Evolutionary conservation across 1,140 invertebrate species (phyloP), one percentile per base, ranked within the genome.

Genomic region (Pseudomyrmex pallidus): DNA sequence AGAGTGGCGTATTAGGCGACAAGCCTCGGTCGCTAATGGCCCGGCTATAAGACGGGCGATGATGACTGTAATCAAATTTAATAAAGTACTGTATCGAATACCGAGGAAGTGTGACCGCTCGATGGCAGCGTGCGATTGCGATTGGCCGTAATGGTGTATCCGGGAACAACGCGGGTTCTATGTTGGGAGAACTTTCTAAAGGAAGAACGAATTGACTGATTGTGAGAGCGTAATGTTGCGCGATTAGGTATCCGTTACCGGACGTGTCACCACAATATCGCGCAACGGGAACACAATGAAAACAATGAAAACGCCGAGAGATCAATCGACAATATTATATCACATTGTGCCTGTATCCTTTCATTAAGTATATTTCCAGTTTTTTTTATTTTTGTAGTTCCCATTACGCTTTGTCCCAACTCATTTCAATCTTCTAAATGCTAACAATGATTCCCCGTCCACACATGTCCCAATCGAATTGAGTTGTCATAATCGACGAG

Each of bases 1-100:
- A 20, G 48, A 80, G 66, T 59, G 66, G 54, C 66, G 17, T 70
- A 80, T 80, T 80, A 80, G 66, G 76, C 44, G 76, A 80, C 76
- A 80, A 48, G 76, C 76, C 76, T 46, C 76, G 54, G 35, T 66
- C 76, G 66, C 76, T 80, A 80, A 80, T 72, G 76, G 76, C 56
- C 66, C 54, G 67, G 15, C 66, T 80, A 72, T 80, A 72, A 80
- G 66, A 80, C 66, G 66, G 35, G 66, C 76, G 66, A 80, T 61
- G 76, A 80, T 80, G 76, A 80, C 76, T 57, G 66, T 80, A 80
- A 80, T 80, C 76, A 80, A 80, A 80, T 80, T 80, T 80, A 80
- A 80, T 80, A 72, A 80, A 80, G 76, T 56, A 72, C 76, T 80
- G 44, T 80, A 80, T 80, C 76, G 66, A 80, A 80, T 80, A 72